phyloP scores from a whole-genome alignment of 2,888 invertebrate species.

The Meta bourneti region DNA sequence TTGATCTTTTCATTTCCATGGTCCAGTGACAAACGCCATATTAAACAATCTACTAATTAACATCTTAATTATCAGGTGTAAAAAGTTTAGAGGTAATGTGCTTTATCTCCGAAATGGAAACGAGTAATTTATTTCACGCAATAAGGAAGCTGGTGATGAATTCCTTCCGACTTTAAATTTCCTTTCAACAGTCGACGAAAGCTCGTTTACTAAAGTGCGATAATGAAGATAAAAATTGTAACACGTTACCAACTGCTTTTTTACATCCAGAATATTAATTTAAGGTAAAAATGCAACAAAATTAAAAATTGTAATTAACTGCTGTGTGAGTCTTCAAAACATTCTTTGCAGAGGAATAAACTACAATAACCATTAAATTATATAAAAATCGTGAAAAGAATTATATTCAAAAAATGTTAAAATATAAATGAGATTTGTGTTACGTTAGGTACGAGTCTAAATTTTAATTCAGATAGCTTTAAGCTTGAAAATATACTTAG shows the following conservation, averaged over 20 bases:
- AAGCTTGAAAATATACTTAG: too few relatives aligned
- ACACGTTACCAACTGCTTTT: background rate
- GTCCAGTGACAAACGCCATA: slow-evolving; percentile 3
- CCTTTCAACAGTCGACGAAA: background rate
- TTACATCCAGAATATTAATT: background rate
- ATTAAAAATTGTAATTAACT: background rate
- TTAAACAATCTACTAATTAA: slow-evolving; percentile 31
- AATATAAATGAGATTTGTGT: background rate
- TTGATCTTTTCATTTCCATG: background rate
- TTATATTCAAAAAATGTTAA: background rate
- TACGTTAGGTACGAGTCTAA: too few relatives aligned
- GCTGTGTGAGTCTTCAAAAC: background rate
- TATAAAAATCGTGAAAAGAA: background rate
- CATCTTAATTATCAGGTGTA: slow-evolving; percentile 8
- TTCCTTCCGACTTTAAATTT: background rate
- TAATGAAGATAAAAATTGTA: background rate
- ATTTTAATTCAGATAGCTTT: too few relatives aligned
- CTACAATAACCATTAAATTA: background rate
- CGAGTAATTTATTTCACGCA: background rate
- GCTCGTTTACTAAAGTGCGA: background rate
- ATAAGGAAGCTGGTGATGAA: background rate
- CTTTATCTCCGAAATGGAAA: background rate
- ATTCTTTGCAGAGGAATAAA: background rate
- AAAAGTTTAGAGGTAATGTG: background rate
- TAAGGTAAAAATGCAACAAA: background rate